Evolutionary conservation across 2,888 invertebrate genomes (phyloP), one percentile per base, ranked within the genome.

Genomic region (Furcula furcula): DNA sequence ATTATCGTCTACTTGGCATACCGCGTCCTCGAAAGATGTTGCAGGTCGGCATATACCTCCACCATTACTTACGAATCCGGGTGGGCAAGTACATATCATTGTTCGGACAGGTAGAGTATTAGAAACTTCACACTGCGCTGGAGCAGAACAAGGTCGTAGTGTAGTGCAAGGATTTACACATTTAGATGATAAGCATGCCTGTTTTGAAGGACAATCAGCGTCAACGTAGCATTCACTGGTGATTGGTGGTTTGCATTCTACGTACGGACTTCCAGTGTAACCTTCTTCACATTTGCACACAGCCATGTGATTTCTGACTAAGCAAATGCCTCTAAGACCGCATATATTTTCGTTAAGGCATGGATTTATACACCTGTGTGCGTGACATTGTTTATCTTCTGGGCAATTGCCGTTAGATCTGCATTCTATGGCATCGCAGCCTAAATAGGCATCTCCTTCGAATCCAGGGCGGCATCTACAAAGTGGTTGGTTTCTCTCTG

Each of bases 31-130:
- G 4, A 93, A 78, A 1, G 93, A 89, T 22, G 91, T 91, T n/a
- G 92, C 92, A 1, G 95, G 93, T 40, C 93, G 92, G 66, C 96
- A 96, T 22, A 94, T 91, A 16, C 96, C 96, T 29, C 95, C 95
- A 34, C 96, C 96, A 48, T 93, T 94, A 76, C 94, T 95, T 2
- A 96, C 92, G 60, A 95, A 97, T 10, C 97, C 97, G 31, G 95
- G 94, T 14, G 97, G 95, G 61, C 97, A 97, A 2, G 95, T 92
- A 69, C 97, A 97, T 20, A 96, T 91, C 94, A 97, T 95, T 0
- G 97, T 96, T 44, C 97, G 91, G 4, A 97, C 94, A 0, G 97
- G 96, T 14, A 94, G 76, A 3, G 96, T 95, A 1, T 94, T 92
- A 13, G 95, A 91, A 0, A 96, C 96, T 76, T 93, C 92, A 66